Conservation (phyloP, 2,113 vertebrate species). For the Physeter macrocephalus region DNA sequence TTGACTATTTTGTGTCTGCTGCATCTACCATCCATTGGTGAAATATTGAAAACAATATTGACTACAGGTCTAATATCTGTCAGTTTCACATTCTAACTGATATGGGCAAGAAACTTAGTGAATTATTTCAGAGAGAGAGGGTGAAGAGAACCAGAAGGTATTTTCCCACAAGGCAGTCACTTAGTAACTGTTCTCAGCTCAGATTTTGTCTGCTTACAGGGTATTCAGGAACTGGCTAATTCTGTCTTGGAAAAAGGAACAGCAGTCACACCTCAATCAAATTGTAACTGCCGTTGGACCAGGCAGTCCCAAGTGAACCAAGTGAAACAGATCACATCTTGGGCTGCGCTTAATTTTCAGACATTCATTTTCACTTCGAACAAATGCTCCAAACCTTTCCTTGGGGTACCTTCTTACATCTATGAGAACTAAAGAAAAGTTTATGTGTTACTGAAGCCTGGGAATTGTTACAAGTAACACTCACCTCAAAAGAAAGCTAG, state of each 20-base stretch:
- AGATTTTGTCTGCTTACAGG: not conserved
- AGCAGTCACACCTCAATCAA: slow-evolving; percentile 24
- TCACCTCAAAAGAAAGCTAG: not conserved
- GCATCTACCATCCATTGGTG: not conserved
- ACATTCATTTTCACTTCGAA: slow-evolving; percentile 18
- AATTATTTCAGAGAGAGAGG: not conserved
- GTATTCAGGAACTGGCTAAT: slow-evolving; percentile 17
- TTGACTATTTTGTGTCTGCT: not conserved
- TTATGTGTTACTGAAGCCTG: not conserved
- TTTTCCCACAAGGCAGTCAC: not conserved
- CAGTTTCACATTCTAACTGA: not conserved
- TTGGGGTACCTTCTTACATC: not conserved
- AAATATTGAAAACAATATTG: slow-evolving; percentile 1
- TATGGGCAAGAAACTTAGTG: not conserved
- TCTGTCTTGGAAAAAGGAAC: slow-evolving; percentile 20
- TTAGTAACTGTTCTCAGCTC: not conserved
- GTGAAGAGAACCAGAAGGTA: not conserved
- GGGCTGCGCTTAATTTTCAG: slow-evolving; percentile 42
- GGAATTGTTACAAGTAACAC: not conserved
- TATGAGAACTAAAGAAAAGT: not conserved
- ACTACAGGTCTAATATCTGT: not conserved
- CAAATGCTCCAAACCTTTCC: not conserved
- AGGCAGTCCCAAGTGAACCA: slow-evolving; percentile 41
- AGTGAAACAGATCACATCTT: not conserved
- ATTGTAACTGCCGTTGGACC: not conserved